Conservation (phyloP, 2,113 vertebrate genomes). For the Pluvianellus socialis region DNA sequence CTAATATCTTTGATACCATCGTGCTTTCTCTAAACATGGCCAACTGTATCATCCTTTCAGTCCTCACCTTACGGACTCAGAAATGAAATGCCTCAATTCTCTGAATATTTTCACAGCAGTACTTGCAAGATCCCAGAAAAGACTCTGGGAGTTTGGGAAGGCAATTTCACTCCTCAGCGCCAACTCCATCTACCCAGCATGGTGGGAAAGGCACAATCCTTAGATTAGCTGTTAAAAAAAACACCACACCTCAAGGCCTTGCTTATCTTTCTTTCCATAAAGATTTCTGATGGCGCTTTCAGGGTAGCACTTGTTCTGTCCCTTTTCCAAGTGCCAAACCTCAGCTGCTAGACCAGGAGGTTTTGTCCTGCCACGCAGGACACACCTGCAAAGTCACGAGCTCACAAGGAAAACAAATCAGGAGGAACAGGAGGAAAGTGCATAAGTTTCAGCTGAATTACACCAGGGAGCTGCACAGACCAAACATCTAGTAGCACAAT, state of each 20-base stretch:
- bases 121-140: no score
- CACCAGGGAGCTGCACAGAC: background rate
- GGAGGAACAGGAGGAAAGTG: background rate
- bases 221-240: background rate
- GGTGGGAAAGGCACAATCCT: background rate
- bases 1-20: rapidly evolving
- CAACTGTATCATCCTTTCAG: rapidly evolving
- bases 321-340: background rate
- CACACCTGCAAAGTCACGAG: background rate
- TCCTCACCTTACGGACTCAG: background rate
- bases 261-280: background rate
- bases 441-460: background rate
- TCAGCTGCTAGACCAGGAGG: background rate
- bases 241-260: background rate
- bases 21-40: background rate
- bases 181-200: background rate
- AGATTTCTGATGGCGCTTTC: background rate
- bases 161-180: background rate
- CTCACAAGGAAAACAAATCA: background rate
- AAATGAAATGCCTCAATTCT: background rate
- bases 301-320: background rate
- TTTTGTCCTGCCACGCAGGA: background rate
- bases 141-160: background rate
- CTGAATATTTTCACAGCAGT: background rate
- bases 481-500: background rate